Conservation (phyloP, 2,888 invertebrate genomes). For the Cantharis flavilabris region DNA sequence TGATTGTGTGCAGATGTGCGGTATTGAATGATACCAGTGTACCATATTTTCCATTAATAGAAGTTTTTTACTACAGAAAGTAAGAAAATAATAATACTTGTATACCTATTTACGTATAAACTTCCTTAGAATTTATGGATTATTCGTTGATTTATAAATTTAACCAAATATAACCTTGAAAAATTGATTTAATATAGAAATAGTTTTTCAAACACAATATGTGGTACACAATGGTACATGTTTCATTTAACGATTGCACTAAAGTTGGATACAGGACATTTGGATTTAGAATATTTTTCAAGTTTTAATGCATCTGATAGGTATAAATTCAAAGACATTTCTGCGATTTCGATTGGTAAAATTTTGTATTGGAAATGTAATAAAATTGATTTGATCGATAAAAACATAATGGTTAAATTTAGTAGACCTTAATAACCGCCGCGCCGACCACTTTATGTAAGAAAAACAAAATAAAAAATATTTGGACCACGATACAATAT, state of each 20-base stretch:
- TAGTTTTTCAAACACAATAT: neutral
- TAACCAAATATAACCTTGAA: neutral
- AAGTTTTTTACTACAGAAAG: neutral
- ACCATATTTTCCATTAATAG: neutral
- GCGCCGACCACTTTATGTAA: no score
- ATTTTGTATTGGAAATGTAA: no score
- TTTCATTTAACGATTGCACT: neutral
- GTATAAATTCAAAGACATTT: no score
- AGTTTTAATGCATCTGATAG: no score
- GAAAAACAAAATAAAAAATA: no score
- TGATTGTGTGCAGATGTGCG: neutral
- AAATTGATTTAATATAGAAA: neutral
- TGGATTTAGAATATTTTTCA: no score
- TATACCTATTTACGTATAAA: neutral
- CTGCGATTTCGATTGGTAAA: no score
- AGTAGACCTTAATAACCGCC: no score
- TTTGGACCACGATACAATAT: no score
- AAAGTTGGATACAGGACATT: neutral
- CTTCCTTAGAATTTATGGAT: neutral
- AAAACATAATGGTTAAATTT: no score
- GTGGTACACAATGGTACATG: neutral
- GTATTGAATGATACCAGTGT: neutral
- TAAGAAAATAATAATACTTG: neutral
- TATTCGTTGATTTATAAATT: neutral
- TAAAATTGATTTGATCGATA: no score